Conservation (phyloP, 1,140 invertebrate genomes). For the Zophobas atratus region DNA sequence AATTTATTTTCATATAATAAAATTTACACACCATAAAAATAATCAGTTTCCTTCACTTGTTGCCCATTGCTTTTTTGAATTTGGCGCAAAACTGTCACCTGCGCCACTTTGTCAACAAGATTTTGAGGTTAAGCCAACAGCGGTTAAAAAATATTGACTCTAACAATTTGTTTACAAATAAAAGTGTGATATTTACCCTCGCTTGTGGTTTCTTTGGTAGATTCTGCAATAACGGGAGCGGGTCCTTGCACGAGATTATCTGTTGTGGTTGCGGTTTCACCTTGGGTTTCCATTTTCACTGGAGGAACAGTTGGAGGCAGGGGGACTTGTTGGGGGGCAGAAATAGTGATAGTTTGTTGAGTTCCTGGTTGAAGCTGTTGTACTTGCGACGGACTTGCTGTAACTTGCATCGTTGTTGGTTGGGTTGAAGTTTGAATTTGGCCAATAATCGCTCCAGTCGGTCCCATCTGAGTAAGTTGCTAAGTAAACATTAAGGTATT, state of each 20-base stretch:
- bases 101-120: no score
- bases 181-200: conserved; percentile 55
- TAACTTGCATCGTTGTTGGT: conserved; percentile 60
- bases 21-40: no score
- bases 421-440: conserved; percentile 65
- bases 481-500: conserved; percentile 47
- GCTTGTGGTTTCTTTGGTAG: conserved; percentile 57
- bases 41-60: no score
- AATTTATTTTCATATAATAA: no score
- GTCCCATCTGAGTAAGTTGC: conserved; percentile 69
- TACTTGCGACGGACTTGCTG: conserved; percentile 65
- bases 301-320: conserved; percentile 61
- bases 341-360: conserved; percentile 66
- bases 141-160: not conserved
- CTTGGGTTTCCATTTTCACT: conserved; percentile 52
- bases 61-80: no score
- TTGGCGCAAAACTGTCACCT: no score
- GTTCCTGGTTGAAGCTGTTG: conserved; percentile 68
- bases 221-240: conserved; percentile 50
- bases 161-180: not conserved
- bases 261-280: conserved; percentile 52
- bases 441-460: conserved; percentile 69
- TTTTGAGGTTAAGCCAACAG: not conserved
- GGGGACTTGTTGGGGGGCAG: conserved; percentile 63
- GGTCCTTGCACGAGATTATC: conserved; percentile 51